These are phyloP conservation scores for Corythucha ciliata DNA, from an alignment of 2,888 invertebrate genomes.

Conservation along the genomic window DNA sequence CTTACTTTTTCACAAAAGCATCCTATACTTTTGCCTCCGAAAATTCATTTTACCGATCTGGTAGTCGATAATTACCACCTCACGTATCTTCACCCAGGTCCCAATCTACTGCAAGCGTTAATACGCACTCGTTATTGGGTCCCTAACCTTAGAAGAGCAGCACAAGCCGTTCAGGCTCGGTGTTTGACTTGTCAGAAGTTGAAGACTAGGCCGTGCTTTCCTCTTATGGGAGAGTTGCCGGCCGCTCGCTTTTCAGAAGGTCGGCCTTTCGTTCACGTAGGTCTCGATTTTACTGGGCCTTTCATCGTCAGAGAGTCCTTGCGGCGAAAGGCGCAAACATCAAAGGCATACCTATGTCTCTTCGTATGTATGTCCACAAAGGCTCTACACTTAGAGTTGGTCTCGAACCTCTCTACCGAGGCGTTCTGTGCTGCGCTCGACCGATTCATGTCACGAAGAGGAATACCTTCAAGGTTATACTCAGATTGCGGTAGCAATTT, in stretches of 20 bases:
- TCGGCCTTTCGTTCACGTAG: conserved; percentile 35
- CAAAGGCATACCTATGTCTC: conserved; percentile 35
- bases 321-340: conserved; percentile 25
- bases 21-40: conserved; percentile 18
- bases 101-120: conserved; percentile 1
- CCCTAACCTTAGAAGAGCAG: conserved; percentile 4
- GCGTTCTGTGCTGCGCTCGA: conserved; percentile 37
- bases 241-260: conserved; percentile 12
- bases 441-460: conserved; percentile 37
- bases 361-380: conserved; percentile 36
- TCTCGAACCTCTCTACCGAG: conserved; percentile 35
- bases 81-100: conserved; percentile 8
- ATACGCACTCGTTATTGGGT: conserved; percentile 16
- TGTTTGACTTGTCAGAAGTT: conserved; percentile 22
- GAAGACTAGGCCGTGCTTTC: conserved; percentile 6
- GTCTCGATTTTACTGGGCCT: conserved; percentile 35
- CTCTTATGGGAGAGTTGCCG: conserved; percentile 23
- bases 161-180: conserved; percentile 1
- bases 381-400: conserved; percentile 39
- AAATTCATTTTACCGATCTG: conserved; percentile 15
- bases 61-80: conserved; percentile 22
- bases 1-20: conserved; percentile 5
- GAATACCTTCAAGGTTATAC: conserved; percentile 34
- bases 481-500: conserved; percentile 40
- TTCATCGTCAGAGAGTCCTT: conserved; percentile 29